These are phyloP conservation scores for Vulpes vulpes DNA, from an alignment of 2,113 vertebrate genomes.

Conservation along the genomic window DNA sequence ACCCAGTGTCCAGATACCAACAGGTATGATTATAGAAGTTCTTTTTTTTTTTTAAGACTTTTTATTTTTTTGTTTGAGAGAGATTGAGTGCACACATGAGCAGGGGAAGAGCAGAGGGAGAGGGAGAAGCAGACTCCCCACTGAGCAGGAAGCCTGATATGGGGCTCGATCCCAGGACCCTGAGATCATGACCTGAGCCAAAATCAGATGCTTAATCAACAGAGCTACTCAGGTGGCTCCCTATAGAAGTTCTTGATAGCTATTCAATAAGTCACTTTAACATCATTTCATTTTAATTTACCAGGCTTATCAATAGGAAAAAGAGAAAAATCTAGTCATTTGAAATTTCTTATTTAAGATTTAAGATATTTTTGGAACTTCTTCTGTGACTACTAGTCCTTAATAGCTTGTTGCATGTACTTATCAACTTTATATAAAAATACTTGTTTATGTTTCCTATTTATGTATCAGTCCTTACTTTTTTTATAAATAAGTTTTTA, in stretches of 20 bases:
- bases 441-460: slow-evolving; percentile 1
- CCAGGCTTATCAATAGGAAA: neutral
- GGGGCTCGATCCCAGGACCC: neutral
- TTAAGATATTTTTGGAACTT: slow-evolving; percentile 51
- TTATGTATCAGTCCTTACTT: slow-evolving; percentile 60
- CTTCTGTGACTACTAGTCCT: neutral
- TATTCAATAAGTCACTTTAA: neutral
- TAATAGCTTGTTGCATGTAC: slow-evolving; percentile 22
- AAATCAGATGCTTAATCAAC: neutral
- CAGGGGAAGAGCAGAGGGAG: neutral
- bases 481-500: neutral
- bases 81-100: neutral
- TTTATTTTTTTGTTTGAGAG: neutral
- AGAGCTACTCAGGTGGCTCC: neutral
- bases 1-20: slow-evolving; percentile 95
- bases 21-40: slow-evolving; percentile 88
- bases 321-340: slow-evolving; percentile 36
- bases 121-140: neutral
- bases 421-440: slow-evolving; percentile 60
- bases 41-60: neutral
- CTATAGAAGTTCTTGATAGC: neutral
- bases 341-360: slow-evolving; percentile 35
- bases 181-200: neutral
- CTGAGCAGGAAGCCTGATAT: neutral
- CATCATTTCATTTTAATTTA: slow-evolving; percentile 56